These are phyloP conservation scores for Heterodera filipjevi DNA, from an alignment of 2,888 invertebrate species.

Conservation along the genomic window DNA sequence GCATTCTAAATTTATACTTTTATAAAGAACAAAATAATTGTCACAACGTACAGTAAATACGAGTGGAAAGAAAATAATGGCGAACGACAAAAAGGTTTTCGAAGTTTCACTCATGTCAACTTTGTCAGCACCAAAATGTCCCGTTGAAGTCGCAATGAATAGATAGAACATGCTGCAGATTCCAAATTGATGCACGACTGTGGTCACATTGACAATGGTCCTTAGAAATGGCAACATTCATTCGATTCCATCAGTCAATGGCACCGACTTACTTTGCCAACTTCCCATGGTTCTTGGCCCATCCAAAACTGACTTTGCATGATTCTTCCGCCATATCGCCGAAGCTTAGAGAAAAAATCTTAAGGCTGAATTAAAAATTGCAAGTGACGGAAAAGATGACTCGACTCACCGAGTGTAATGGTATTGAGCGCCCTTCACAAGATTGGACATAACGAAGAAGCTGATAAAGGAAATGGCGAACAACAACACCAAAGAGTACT, in stretches of 20 bases:
- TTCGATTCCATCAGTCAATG: neutral
- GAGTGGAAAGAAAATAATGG: conserved; percentile 30
- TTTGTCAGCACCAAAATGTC: too few species aligned
- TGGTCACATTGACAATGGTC: conserved; percentile 49
- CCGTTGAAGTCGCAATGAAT: conserved; percentile 55
- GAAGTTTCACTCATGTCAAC: too few species aligned
- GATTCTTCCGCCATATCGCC: conserved; percentile 66
- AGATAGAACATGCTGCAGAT: conserved; percentile 61
- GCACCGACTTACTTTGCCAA: conserved; percentile 42
- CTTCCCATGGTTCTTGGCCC: conserved; percentile 48
- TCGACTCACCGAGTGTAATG: conserved; percentile 48
- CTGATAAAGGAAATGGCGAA: conserved; percentile 56
- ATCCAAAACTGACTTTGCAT: conserved; percentile 52
- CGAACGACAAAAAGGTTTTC: too few species aligned
- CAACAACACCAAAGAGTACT: conserved; percentile 54
- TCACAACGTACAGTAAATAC: conserved; percentile 21
- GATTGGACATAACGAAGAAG: conserved; percentile 57
- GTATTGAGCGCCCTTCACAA: conserved; percentile 59
- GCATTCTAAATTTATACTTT: neutral
- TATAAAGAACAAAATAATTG: neutral
- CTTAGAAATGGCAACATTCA: conserved; percentile 16
- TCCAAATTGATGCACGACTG: conserved; percentile 57
- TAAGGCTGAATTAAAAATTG: conserved; percentile 20
- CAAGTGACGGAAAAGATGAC: neutral
- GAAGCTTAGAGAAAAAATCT: conserved; percentile 64